phyloP scores from a whole-genome alignment of 2,113 vertebrate species.

The Hymenochirus boettgeri region DNA sequence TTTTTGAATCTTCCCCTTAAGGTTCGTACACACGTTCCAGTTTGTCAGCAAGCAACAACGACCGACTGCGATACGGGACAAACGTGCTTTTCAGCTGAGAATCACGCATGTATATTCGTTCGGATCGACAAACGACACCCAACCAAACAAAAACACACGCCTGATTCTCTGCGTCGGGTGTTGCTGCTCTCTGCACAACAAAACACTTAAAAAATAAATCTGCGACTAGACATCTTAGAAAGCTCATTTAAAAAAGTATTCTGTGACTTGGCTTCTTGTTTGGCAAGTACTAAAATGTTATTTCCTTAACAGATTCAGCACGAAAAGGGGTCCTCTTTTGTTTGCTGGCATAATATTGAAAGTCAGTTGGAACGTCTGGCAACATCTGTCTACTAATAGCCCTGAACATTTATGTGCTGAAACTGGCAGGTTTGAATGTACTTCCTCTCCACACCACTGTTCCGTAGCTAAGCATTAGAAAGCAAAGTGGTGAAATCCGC shows the following conservation, averaged over 20 bases:
- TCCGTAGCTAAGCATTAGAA: slow-evolving; percentile 46
- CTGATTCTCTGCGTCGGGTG: no score
- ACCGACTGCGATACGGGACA: no score
- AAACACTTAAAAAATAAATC: no score
- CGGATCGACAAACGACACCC: no score
- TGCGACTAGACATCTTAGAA: not conserved
- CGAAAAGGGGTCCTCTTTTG: slow-evolving; percentile 2
- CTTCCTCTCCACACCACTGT: slow-evolving; percentile 41
- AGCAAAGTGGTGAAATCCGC: slow-evolving; percentile 42
- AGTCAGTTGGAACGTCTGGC: slow-evolving; percentile 42
- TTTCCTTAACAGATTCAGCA: not conserved
- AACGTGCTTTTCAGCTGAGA: no score
- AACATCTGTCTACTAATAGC: slow-evolving; percentile 49
- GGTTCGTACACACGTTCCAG: no score
- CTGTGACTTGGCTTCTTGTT: not conserved
- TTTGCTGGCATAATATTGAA: slow-evolving; percentile 26
- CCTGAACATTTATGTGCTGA: slow-evolving; percentile 35
- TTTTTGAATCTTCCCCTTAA: no score
- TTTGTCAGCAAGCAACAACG: no score
- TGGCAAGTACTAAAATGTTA: not conserved
- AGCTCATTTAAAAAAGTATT: not conserved
- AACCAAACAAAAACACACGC: no score
- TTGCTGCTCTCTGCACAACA: no score
- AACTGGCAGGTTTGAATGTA: slow-evolving; percentile 47
- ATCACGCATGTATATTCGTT: no score